Evolutionary conservation across 2,888 invertebrate species (phyloP), one percentile per base, ranked within the genome.

Genomic region (Clanis bilineata): DNA sequence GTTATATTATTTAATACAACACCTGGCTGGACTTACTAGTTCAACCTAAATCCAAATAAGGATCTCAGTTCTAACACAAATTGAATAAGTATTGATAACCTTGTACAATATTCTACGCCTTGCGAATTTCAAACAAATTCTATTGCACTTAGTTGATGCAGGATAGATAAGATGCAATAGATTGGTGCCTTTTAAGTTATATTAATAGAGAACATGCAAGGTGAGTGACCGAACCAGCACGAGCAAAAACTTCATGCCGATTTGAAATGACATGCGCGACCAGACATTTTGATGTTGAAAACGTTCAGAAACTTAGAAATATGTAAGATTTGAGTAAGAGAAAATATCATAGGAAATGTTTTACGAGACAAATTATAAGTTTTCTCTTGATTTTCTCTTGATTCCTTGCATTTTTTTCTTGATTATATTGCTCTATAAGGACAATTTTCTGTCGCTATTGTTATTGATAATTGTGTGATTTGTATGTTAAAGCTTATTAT

Each of bases 141-240:
- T 36, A 36, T 12, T 23, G 41, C 45, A 23, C 9, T 23, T 12
- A 12, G 18, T 39, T 39, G 39, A 58, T 51, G 18, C 39, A 47
- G 47, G 18, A 15, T 47, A 51, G 51, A 58, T 51, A 51, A 25
- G 51, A 39, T 28, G 38, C 23, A 25, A 58, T 51, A 58, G 51
- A 58, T 58, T 51, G 62, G 64, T 68, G 65, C 67, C 62, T 72
- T 61, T 70, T 67, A 68, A 62, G 64, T 71, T 67, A 66, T 69
- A 67, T 72, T 70, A 72, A 72, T 73, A 76, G 69, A 64, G 67
- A 61, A 68, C 58, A 59, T 62, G 62, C 44, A 65, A 65, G 79
- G 77, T 79, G 67, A 78, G 54, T 71, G 78, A 73, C 79, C 78
- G 76, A 62, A 63, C 57, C 47, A 57, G 61, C 68, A 58, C 58